Conservation (phyloP, 2,888 invertebrate genomes). For the Drosophila subquinaria region DNA sequence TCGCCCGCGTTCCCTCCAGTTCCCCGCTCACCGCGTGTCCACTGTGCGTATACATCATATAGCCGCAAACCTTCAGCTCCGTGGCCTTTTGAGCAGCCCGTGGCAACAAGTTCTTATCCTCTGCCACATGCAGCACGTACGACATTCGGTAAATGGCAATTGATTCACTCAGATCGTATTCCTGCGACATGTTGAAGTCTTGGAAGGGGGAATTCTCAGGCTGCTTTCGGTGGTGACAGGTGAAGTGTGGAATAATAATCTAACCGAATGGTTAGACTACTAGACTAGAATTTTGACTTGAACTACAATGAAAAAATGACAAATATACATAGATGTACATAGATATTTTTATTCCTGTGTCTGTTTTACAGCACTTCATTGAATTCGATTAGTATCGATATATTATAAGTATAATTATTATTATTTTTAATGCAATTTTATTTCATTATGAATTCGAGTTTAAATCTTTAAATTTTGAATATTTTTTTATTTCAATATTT, state of each 20-base stretch:
- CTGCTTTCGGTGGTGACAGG: background rate
- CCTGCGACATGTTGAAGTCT: slow-evolving; percentile 35
- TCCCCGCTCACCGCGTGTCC: slow-evolving; percentile 57
- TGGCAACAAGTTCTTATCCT: slow-evolving; percentile 22
- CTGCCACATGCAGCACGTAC: slow-evolving; percentile 40
- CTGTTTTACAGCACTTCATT: background rate
- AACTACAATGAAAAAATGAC: background rate
- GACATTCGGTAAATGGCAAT: slow-evolving; percentile 33
- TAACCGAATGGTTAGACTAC: slow-evolving; percentile 5
- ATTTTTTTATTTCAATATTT: too few species aligned
- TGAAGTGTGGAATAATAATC: background rate
- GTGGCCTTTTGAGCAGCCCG: slow-evolving; percentile 47
- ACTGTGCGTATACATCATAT: slow-evolving; percentile 57
- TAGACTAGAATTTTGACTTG: slow-evolving; percentile 1
- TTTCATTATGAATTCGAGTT: too few species aligned
- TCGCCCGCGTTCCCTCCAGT: slow-evolving; percentile 44
- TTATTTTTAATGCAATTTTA: too few species aligned
- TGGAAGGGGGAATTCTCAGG: background rate
- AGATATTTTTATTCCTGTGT: background rate
- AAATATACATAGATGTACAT: background rate
- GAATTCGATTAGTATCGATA: too few species aligned
- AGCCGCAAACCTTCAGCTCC: slow-evolving; percentile 55
- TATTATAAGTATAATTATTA: too few species aligned
- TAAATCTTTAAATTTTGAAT: too few species aligned
- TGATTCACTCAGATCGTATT: slow-evolving; percentile 13